Conservation (phyloP, 2,113 vertebrate species). For the Microtus richardsoni region DNA sequence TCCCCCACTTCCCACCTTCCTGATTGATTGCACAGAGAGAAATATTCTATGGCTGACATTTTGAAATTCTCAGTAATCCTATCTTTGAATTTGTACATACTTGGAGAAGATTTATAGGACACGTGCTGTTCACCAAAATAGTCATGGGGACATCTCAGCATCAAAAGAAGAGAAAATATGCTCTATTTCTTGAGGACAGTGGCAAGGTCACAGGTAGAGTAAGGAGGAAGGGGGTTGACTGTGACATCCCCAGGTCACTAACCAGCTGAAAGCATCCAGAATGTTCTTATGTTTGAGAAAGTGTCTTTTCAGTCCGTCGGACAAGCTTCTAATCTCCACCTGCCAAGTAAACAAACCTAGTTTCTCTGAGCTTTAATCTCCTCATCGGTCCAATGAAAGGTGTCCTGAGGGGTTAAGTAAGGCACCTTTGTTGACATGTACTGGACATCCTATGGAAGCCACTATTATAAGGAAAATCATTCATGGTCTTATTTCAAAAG, state of each 20-base stretch:
- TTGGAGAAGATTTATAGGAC: not conserved
- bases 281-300: not conserved
- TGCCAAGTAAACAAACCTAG: not conserved
- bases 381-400: not conserved
- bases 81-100: not conserved
- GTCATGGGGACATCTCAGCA: not conserved
- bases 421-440: not conserved
- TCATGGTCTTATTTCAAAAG: not conserved
- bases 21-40: not conserved
- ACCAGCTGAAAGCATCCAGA: not conserved
- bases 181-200: not conserved
- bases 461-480: not conserved
- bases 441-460: not conserved
- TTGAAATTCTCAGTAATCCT: not conserved
- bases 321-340: not conserved
- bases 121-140: not conserved
- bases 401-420: not conserved
- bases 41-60: not conserved
- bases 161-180: not conserved
- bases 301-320: not conserved
- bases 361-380: not conserved
- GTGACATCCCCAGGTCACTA: not conserved
- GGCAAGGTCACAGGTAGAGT: not conserved
- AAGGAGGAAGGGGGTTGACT: rapidly evolving
- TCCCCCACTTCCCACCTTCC: not conserved